These are phyloP conservation scores for Danionella dracula DNA, from an alignment of 2,797 vertebrate species.

Conservation along the genomic window DNA sequence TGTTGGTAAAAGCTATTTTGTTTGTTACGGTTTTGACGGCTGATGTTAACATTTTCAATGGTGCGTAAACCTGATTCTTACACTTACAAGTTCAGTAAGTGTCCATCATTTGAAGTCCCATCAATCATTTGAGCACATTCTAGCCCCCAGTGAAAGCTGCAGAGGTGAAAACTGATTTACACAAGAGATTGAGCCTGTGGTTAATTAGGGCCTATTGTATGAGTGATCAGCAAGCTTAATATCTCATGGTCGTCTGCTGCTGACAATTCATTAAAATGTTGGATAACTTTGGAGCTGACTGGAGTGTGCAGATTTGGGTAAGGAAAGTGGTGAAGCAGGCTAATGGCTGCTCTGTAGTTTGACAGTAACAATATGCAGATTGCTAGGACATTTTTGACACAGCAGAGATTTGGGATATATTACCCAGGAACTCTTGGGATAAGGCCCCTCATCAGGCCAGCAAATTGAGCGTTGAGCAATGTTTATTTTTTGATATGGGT, in stretches of 20 bases:
- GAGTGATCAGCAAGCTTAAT: constrained; percentile 36
- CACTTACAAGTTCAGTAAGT: constrained; percentile 31
- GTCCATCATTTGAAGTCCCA: constrained; percentile 11
- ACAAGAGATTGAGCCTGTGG: constrained; percentile 34
- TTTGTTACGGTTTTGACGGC: not conserved
- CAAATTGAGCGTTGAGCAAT: not conserved
- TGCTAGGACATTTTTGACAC: constrained; percentile 32
- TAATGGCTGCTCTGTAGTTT: constrained; percentile 9
- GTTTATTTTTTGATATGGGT: not conserved
- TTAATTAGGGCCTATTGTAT: constrained; percentile 51
- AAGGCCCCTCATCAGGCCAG: not conserved
- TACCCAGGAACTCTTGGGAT: constrained; percentile 20
- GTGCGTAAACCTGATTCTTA: constrained; percentile 10
- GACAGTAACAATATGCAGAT: constrained; percentile 48
- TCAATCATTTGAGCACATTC: constrained; percentile 30
- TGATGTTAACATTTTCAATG: not conserved
- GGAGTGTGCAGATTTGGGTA: constrained; percentile 17
- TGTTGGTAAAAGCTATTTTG: no score
- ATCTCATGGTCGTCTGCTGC: constrained; percentile 51
- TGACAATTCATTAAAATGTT: constrained; percentile 53
- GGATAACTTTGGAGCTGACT: constrained; percentile 30
- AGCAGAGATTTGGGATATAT: constrained; percentile 36
- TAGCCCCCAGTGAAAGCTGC: constrained; percentile 7
- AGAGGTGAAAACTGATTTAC: constrained; percentile 30
- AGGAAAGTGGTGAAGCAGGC: constrained; percentile 37